Conservation (phyloP, 1,140 invertebrate genomes). For the Adoxophyes honmai region DNA sequence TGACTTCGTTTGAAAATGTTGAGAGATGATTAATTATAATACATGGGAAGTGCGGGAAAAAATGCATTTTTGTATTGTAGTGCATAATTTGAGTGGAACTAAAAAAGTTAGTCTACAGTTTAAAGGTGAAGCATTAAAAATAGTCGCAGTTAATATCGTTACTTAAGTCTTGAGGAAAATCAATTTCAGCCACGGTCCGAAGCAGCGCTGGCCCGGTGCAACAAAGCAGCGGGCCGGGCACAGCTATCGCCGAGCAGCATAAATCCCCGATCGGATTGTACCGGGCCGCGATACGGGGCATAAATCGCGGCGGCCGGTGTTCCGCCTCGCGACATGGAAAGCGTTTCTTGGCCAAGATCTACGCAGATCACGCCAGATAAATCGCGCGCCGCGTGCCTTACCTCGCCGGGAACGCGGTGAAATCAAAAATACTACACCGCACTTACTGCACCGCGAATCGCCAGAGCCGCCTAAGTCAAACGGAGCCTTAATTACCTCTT, state of each 20-base stretch:
- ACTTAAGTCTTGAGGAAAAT: too few species aligned
- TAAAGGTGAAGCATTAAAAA: too few species aligned
- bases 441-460: slow-evolving; percentile 14
- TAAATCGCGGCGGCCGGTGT: slow-evolving; percentile 33
- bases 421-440: slow-evolving; percentile 29
- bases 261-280: slow-evolving; percentile 41
- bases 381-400: slow-evolving; percentile 34
- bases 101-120: too few species aligned
- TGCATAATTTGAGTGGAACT: too few species aligned
- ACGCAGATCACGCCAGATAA: slow-evolving; percentile 44
- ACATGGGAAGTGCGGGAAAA: too few species aligned
- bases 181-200: too few species aligned
- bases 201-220: too few species aligned
- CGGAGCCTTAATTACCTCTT: slow-evolving; percentile 7
- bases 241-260: slow-evolving; percentile 14
- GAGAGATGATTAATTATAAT: too few species aligned
- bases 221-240: too few species aligned
- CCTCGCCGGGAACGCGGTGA: slow-evolving; percentile 28
- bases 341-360: slow-evolving; percentile 45
- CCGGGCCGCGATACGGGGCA: slow-evolving; percentile 29
- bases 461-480: not conserved
- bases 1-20: not conserved
- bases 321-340: slow-evolving; percentile 50
- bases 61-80: too few species aligned
- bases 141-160: too few species aligned